Conservation (phyloP, 2,113 vertebrate genomes). For the Ciconia boyciana region DNA sequence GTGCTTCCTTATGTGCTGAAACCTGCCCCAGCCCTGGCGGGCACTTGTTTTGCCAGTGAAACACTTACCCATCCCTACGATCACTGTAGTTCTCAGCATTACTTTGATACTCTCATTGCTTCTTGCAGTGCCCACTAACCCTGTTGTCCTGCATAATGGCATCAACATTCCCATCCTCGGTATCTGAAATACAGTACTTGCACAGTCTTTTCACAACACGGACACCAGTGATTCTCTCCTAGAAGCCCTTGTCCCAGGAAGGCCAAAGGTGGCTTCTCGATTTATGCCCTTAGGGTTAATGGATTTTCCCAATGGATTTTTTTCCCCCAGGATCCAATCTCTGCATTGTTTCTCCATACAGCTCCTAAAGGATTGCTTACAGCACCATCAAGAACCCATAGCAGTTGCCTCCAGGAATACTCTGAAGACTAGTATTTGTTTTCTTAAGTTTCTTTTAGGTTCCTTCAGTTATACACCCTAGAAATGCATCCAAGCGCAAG, state of each 20-base stretch:
- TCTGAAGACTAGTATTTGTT: neutral
- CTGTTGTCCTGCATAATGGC: neutral
- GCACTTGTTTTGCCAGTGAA: neutral
- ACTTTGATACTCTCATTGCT: neutral
- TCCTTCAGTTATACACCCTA: neutral
- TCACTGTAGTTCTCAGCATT: neutral
- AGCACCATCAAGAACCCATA: neutral
- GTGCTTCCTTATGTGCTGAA: neutral
- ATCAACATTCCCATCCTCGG: neutral
- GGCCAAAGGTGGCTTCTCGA: neutral
- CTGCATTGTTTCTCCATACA: neutral
- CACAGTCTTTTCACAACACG: neutral
- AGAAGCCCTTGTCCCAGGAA: neutral
- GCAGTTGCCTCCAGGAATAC: neutral
- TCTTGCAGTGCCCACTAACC: neutral
- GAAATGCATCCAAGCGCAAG: neutral
- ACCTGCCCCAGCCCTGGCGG: rapidly evolving
- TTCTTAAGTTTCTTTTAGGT: neutral
- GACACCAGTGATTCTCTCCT: neutral
- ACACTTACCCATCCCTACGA: neutral
- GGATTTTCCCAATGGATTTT: neutral
- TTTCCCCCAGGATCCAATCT: neutral
- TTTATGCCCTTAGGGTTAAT: neutral
- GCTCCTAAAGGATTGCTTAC: neutral
- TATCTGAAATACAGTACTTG: neutral